A percentile compares a stretch with the other conserved stretches of the same genome.
phyloP scores from a whole-genome alignment of 2,888 invertebrate species.

The Brenthis hecate region DNA sequence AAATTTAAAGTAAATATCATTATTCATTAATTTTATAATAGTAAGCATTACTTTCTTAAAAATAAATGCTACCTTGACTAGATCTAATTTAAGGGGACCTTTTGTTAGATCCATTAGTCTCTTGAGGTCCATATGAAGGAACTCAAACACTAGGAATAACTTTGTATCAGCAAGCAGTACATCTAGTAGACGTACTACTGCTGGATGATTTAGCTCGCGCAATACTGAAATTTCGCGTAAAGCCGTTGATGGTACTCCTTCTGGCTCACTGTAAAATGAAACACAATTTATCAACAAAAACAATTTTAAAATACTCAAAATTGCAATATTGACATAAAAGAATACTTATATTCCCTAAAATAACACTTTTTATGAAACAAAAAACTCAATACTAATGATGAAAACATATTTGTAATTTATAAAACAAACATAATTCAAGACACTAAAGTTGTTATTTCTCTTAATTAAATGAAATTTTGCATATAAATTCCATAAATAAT shows the following conservation, averaged over 20 bases:
- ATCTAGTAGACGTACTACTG: conserved; percentile 94
- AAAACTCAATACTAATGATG: too few relatives aligned
- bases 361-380: too few relatives aligned
- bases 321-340: too few relatives aligned
- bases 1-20: too few relatives aligned
- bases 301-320: neutral
- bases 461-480: too few relatives aligned
- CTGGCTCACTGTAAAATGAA: conserved; percentile 87
- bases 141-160: conserved; percentile 97
- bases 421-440: too few relatives aligned
- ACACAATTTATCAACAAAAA: conserved; percentile 9
- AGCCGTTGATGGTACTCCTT: conserved; percentile 98
- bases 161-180: conserved; percentile 93
- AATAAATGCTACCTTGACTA: conserved; percentile 84
- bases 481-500: too few relatives aligned
- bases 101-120: conserved; percentile 90
- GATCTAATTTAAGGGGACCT: conserved; percentile 82
- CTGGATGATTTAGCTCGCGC: conserved; percentile 94
- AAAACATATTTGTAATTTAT: too few relatives aligned
- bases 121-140: conserved; percentile 95
- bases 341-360: too few relatives aligned
- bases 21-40: too few relatives aligned
- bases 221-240: conserved; percentile 97
- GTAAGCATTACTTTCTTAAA: neutral
- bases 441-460: too few relatives aligned